These are phyloP conservation scores for Orthonychiurus folsomi DNA, from an alignment of 2,888 invertebrate genomes.

Conservation along the genomic window DNA sequence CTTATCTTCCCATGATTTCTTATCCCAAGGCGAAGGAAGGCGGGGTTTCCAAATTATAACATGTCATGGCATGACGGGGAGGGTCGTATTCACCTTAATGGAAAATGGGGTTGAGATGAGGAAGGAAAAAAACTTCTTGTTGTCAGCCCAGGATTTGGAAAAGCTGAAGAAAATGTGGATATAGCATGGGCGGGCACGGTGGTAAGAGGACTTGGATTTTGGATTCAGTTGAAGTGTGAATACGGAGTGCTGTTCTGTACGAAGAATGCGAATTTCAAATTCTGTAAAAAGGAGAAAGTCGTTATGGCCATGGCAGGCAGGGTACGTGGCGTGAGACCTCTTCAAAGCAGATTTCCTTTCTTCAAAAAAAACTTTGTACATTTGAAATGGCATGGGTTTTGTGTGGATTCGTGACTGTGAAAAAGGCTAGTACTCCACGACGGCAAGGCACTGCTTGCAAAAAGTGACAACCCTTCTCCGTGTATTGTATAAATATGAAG, in stretches of 20 bases:
- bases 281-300: constrained; percentile 4
- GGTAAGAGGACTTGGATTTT: neutral
- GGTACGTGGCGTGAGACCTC: too few species aligned
- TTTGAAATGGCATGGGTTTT: too few species aligned
- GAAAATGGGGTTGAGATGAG: neutral
- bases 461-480: too few species aligned
- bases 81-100: neutral
- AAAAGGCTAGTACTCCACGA: neutral
- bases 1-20: too few species aligned
- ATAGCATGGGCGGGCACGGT: neutral
- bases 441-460: neutral
- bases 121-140: neutral
- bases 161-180: neutral
- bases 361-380: constrained; percentile 6
- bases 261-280: constrained; percentile 2
- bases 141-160: constrained; percentile 1
- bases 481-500: too few species aligned
- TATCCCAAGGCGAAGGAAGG: too few species aligned
- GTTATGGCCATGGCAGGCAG: constrained; percentile 1
- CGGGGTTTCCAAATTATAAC: too few species aligned
- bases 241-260: too few species aligned
- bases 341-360: constrained; percentile 11
- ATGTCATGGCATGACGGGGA: too few species aligned
- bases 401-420: neutral
- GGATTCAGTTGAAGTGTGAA: neutral